Evolutionary conservation across 1,140 invertebrate genomes (phyloP).

Genomic region (Thaumetopoea pityocampa): DNA sequence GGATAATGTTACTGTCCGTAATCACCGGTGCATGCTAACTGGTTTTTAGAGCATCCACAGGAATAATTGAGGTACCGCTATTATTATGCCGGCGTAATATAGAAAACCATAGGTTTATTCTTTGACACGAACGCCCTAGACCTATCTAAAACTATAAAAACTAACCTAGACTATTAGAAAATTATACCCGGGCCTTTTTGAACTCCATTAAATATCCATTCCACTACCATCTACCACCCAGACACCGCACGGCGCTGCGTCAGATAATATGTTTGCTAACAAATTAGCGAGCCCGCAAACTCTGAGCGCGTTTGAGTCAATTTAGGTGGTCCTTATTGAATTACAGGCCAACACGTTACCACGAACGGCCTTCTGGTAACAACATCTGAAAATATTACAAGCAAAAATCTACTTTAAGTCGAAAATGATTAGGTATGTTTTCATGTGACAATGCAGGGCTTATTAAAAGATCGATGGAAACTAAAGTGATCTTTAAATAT

Average conservation of each 20-base stretch:
- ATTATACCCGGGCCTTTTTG: conserved; percentile 7
- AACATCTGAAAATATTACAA: conserved; percentile 13
- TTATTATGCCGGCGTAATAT: too few species aligned
- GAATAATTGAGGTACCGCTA: too few species aligned
- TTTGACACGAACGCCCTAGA: too few species aligned
- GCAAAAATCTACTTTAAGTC: conserved; percentile 25
- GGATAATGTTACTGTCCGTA: too few species aligned
- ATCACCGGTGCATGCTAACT: too few species aligned
- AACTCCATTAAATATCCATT: conserved; percentile 19
- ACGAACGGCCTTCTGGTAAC: conserved; percentile 30
- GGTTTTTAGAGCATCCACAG: too few species aligned
- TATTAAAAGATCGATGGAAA: conserved; percentile 14
- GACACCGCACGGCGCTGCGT: conserved; percentile 28
- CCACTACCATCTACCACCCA: conserved; percentile 5
- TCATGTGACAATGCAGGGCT: neutral
- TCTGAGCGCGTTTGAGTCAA: conserved; percentile 62
- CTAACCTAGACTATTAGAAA: conserved; percentile 5
- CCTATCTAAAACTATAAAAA: neutral
- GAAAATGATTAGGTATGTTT: conserved; percentile 18
- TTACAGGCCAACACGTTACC: conserved; percentile 62
- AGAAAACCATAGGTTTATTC: too few species aligned
- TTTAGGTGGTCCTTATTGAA: conserved; percentile 67
- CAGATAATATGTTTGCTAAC: conserved; percentile 63
- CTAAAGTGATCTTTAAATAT: conserved; percentile 6
- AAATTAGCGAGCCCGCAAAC: conserved; percentile 56